These are phyloP conservation scores for Trochalopteron elliotii DNA, from an alignment of 2,113 vertebrate species.

Conservation along the genomic window DNA sequence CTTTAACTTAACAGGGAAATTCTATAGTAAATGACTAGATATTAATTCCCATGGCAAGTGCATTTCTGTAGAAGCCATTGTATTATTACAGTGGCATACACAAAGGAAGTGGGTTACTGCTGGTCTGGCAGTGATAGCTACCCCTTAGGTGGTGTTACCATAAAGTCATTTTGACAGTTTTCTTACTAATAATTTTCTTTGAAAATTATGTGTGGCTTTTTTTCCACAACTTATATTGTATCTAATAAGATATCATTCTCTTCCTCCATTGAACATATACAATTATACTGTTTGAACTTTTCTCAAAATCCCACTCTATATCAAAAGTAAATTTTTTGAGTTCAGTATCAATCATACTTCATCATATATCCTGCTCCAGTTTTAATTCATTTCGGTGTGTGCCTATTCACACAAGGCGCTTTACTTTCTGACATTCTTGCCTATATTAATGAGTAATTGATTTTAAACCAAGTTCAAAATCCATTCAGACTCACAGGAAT, in stretches of 20 bases:
- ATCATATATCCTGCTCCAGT: neutral
- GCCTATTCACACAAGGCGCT: neutral
- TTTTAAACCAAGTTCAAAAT: neutral
- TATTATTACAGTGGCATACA: neutral
- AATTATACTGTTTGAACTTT: neutral
- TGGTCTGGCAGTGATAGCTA: neutral
- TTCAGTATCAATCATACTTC: neutral
- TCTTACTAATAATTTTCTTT: slow-evolving; percentile 1
- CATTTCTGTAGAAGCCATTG: neutral
- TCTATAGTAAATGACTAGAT: neutral
- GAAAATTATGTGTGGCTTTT: neutral
- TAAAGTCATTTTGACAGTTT: slow-evolving; percentile 7
- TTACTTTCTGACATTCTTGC: neutral
- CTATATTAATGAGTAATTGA: neutral
- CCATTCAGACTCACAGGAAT: neutral
- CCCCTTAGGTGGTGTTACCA: neutral
- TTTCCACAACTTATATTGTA: neutral
- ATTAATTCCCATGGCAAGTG: neutral
- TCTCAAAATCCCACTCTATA: neutral
- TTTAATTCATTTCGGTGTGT: neutral
- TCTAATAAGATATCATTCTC: neutral
- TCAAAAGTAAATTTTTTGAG: neutral
- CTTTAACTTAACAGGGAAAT: neutral
- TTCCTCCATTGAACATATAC: neutral
- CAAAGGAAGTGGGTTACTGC: neutral